Evolutionary conservation across 2,797 vertebrate genomes (phyloP).

Genomic region (Chelonia mydas): DNA sequence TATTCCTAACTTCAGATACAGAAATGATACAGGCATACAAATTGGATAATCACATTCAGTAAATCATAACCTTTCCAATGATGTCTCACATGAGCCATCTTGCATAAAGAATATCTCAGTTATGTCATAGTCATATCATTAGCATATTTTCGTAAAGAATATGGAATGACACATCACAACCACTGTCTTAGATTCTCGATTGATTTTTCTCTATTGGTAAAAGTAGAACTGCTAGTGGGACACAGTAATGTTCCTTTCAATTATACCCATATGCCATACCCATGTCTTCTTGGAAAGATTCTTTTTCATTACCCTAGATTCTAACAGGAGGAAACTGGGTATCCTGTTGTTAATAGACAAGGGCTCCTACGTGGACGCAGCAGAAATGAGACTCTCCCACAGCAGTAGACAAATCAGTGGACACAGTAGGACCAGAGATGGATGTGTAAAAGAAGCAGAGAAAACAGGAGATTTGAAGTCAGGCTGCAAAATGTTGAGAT

Average conservation of each 20-base stretch:
- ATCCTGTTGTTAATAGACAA: neutral
- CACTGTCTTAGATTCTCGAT: neutral
- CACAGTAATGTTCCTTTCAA: neutral
- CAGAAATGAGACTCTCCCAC: neutral
- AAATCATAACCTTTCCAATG: no score
- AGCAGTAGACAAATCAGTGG: neutral
- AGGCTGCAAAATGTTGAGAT: neutral
- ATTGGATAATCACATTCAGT: no score
- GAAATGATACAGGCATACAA: no score
- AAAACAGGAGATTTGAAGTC: neutral
- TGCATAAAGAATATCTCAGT: no score
- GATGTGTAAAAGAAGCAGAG: neutral
- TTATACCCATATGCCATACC: neutral
- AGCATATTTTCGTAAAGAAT: no score
- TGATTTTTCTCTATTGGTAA: neutral
- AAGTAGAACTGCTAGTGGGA: neutral
- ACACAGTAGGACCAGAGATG: neutral
- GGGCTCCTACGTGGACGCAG: neutral
- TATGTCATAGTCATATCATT: no score
- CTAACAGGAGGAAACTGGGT: neutral
- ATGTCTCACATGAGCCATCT: no score
- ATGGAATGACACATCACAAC: no score
- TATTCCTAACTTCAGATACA: no score
- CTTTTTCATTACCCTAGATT: neutral
- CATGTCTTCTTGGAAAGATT: neutral